Base-by-base conservation (phyloP, 2,888 invertebrate species). In the Ypsolopha scabrella region DNA sequence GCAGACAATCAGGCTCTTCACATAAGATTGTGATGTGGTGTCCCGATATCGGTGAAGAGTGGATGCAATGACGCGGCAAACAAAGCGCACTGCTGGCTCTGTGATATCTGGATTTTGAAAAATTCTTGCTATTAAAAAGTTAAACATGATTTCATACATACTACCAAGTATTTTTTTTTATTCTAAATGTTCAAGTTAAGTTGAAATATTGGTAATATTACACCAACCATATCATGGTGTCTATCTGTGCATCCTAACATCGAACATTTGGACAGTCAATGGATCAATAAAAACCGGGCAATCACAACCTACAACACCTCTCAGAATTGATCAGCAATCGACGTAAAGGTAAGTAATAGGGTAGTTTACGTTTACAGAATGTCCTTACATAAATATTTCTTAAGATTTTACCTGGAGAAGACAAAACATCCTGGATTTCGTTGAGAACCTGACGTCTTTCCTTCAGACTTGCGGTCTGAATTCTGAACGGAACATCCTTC, bases 11-110 rank as follows among this genome's bases (percentile, higher is more conserved):
- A 96, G 79, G 55, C 89, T 88, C 58, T 90, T 90, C 7, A 96
- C 90, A 62, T 93, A 90, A 11, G 89, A 88, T 68, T 94, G 93
- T 0, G 96, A 96, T 51, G 90, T 86, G 39, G 90, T 88, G 74
- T 96, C 96, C 62, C 92, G 88, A 69, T 96, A 97, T 60, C 94
- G 89, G 54, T 92, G 92, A 58, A 97, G 78, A 1, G 94, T 94
- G 52, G 92, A 87, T 37, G 91, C 90, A 60, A 96, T 79, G 53
- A 93, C 89, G 67, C 93, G 92, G 65, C 95, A 94, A 52, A 96
- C 89, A 55, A 92, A 94, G 60, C 91, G 90, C 45, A 95, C 89
- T 52, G 93, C 92, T 61, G 90, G 89, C 61, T 94, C 93, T 62
- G 92, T 93, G 55, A 95, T 90, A 57, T 91, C 96, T 96, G 67